These are phyloP conservation scores for Odontocerum albicorne DNA, from an alignment of 2,888 invertebrate species.

Conservation along the genomic window DNA sequence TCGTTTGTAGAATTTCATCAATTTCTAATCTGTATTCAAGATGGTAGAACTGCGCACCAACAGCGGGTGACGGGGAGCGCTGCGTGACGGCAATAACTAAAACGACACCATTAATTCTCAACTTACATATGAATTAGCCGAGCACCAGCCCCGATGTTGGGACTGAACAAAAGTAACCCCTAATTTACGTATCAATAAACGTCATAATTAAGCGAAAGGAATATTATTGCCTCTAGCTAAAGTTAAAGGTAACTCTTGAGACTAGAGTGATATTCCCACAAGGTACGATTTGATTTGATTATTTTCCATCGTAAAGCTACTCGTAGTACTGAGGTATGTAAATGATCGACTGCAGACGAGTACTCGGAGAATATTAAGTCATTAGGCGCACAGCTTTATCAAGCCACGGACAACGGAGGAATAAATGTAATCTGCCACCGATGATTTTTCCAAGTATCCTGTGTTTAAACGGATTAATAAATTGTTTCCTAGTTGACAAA, in stretches of 20 bases:
- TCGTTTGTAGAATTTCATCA: not conserved
- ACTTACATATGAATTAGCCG: conserved; percentile 35
- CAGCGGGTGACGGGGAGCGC: conserved; percentile 12
- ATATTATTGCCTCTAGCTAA: not conserved
- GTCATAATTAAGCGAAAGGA: not conserved
- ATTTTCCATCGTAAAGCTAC: conserved; percentile 6
- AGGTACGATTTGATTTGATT: conserved; percentile 14
- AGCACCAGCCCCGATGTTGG: conserved; percentile 15
- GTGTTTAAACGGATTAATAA: too few species aligned
- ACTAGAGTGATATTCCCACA: conserved; percentile 39
- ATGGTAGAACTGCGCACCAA: conserved; percentile 5
- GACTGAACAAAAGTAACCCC: conserved; percentile 1
- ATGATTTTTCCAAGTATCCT: too few species aligned
- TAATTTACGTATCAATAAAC: not conserved
- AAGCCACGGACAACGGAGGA: not conserved
- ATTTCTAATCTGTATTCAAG: conserved; percentile 20
- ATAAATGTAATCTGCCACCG: not conserved
- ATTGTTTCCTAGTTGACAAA: not conserved
- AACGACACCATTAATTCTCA: conserved; percentile 34
- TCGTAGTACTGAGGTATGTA: conserved; percentile 2
- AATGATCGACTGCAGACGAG: conserved; percentile 21
- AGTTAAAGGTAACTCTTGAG: not conserved
- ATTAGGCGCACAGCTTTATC: conserved; percentile 1
- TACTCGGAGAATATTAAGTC: conserved; percentile 24
- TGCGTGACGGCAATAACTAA: conserved; percentile 35